phyloP scores from a whole-genome alignment of 2,888 invertebrate genomes.

The Helicoverpa assulta region DNA sequence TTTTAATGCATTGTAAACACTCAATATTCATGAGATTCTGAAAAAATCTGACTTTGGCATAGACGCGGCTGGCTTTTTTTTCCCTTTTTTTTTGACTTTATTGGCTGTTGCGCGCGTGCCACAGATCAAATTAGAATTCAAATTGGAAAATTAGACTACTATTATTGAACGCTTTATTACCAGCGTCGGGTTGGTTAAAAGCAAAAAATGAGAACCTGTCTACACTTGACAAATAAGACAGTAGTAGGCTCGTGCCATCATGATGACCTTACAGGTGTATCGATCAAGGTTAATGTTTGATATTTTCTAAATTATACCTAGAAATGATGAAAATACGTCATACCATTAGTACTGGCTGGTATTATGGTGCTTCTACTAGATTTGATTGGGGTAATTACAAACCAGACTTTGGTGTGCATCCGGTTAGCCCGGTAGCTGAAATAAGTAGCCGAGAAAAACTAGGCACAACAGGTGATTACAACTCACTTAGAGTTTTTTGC shows the following conservation, averaged over 20 bases:
- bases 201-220: background rate
- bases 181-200: background rate
- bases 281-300: too few species aligned
- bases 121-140: background rate
- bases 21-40: conserved; percentile 2
- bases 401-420: background rate
- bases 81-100: background rate
- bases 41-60: background rate
- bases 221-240: background rate
- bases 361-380: too few species aligned
- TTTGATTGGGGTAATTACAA: too few species aligned
- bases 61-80: background rate
- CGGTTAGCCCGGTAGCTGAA: background rate
- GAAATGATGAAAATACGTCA: too few species aligned
- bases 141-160: conserved; percentile 1
- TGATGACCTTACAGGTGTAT: background rate
- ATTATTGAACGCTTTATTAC: conserved; percentile 2
- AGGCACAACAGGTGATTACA: background rate
- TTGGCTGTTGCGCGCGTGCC: background rate
- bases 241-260: background rate
- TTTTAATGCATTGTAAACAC: background rate
- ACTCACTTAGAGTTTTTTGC: background rate
- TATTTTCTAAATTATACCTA: too few species aligned
- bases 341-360: too few species aligned
- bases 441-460: background rate